These are phyloP conservation scores for Dromococcyx pavoninus DNA, from an alignment of 2,797 vertebrate species.

Conservation along the genomic window DNA sequence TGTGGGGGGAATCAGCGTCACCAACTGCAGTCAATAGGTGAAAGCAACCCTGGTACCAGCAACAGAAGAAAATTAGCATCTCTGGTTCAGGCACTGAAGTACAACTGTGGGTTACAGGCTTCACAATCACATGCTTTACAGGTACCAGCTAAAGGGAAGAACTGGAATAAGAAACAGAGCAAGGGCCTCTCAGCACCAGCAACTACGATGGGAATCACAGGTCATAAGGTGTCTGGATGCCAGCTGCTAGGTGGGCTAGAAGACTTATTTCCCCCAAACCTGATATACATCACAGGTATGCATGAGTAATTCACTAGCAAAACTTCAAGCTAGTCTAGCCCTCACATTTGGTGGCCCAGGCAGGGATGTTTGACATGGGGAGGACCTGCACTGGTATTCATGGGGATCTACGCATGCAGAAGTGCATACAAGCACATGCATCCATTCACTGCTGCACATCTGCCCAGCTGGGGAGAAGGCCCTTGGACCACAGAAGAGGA, in stretches of 20 bases:
- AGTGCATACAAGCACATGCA: rapidly evolving
- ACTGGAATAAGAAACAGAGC: neutral
- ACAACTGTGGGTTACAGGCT: neutral
- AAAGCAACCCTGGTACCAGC: neutral
- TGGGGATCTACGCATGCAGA: neutral
- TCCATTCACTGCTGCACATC: neutral
- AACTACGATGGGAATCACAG: neutral
- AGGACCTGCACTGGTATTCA: neutral
- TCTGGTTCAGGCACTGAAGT: neutral
- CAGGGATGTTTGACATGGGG: neutral
- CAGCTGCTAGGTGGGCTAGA: neutral
- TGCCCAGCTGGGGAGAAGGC: neutral
- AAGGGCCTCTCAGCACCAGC: neutral
- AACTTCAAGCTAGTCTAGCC: neutral
- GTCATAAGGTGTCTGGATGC: neutral
- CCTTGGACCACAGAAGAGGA: neutral
- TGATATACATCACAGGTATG: neutral
- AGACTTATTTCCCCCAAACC: neutral
- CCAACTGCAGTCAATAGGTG: neutral
- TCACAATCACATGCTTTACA: neutral
- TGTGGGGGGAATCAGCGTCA: rapidly evolving
- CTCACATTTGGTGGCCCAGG: neutral
- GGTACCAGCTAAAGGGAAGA: neutral
- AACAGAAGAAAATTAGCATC: neutral
- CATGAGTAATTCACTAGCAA: neutral